Conservation (phyloP, 2,797 vertebrate genomes). For the Sebastes minor region DNA sequence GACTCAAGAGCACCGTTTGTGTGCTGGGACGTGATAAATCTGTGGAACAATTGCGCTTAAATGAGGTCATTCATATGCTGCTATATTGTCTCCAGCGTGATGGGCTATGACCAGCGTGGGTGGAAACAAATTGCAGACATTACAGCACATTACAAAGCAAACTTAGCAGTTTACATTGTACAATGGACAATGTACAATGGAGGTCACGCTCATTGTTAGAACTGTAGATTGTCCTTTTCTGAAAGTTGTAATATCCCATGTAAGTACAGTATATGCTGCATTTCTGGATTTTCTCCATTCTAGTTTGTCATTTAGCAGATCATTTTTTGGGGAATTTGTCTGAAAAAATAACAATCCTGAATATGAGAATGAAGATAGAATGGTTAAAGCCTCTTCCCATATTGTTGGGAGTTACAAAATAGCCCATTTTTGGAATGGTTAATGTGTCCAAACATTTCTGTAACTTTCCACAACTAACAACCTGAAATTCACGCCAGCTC, state of each 20-base stretch:
- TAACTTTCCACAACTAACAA: neutral
- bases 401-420: too few species aligned
- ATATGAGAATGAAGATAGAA: neutral
- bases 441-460: neutral
- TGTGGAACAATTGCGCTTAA: conserved; percentile 36
- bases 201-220: neutral
- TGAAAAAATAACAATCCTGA: neutral
- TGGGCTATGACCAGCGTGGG: conserved; percentile 30
- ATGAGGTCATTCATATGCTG: conserved; percentile 44
- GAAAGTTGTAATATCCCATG: neutral
- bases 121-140: conserved; percentile 41
- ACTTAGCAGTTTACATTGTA: conserved; percentile 21
- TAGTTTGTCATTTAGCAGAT: neutral
- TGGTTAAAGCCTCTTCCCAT: too few species aligned
- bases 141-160: conserved; percentile 33
- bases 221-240: neutral
- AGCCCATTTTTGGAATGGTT: too few species aligned
- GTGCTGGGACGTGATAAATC: conserved; percentile 33
- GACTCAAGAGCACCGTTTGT: conserved; percentile 50
- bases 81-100: conserved; percentile 28
- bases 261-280: neutral
- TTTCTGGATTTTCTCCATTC: neutral
- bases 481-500: neutral
- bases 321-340: neutral
- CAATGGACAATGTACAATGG: neutral